Evolutionary conservation across 2,888 invertebrate species (phyloP).

Genomic region (Meliscaeva auricollis): DNA sequence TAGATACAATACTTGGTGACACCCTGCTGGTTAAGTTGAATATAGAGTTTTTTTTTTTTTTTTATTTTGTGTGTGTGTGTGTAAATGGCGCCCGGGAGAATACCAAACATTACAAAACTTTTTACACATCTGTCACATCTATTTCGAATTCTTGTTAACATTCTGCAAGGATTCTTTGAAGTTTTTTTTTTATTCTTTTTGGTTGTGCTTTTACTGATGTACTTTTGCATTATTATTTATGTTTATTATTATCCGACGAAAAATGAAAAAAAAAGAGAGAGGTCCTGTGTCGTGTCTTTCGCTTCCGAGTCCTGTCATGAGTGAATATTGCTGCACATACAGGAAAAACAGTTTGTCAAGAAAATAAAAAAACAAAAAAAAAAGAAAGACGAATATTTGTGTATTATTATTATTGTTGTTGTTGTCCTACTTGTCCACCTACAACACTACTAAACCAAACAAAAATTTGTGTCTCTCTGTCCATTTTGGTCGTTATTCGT

Average conservation of each 20-base stretch:
- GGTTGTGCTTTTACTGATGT: not conserved
- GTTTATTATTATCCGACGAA: constrained; percentile 73
- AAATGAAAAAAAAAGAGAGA: too few relatives aligned
- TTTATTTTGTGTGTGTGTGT: too few relatives aligned
- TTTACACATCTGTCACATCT: constrained; percentile 71
- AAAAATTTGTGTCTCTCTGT: constrained; percentile 12
- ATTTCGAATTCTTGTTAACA: constrained; percentile 68
- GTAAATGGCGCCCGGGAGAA: constrained; percentile 48
- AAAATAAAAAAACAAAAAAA: constrained; percentile 16
- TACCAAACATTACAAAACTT: constrained; percentile 24
- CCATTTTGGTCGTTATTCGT: not conserved
- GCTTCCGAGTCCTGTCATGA: constrained; percentile 39
- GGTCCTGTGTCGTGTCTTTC: constrained; percentile 22
- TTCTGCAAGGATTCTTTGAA: constrained; percentile 60
- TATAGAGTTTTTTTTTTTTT: constrained; percentile 21
- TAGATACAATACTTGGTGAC: constrained; percentile 48
- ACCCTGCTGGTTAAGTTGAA: not conserved
- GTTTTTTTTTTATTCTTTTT: constrained; percentile 77
- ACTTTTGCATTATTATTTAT: constrained; percentile 73
- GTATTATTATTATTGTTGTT: not conserved
- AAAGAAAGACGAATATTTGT: constrained; percentile 19
- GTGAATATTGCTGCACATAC: constrained; percentile 52
- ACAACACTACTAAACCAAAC: constrained; percentile 1
- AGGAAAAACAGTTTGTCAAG: constrained; percentile 65
- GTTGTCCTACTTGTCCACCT: constrained; percentile 1